A percentile compares a stretch with the other conserved stretches of the same genome.
These are phyloP conservation scores for Drosophila kurseongensis DNA, from an alignment of 1,140 invertebrate genomes.

Conservation along the genomic window DNA sequence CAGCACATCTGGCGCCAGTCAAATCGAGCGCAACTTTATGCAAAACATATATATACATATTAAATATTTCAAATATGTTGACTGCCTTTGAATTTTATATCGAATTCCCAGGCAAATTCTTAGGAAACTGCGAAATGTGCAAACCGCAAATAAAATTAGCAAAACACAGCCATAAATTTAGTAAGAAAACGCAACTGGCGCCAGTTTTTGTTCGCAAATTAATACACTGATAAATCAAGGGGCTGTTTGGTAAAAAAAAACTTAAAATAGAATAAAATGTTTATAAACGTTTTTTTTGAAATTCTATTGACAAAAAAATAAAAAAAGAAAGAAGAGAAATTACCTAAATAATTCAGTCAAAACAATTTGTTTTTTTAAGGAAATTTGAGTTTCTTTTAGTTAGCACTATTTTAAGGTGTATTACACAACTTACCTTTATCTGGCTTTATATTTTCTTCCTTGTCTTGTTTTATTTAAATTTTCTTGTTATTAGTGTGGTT, in stretches of 20 bases:
- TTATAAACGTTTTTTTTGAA: too few relatives aligned
- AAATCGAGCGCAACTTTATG: conserved; percentile 25
- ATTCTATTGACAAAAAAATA: too few relatives aligned
- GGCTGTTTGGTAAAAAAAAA: not conserved
- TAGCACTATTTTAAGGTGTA: not conserved
- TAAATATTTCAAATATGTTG: conserved; percentile 47
- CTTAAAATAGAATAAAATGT: not conserved
- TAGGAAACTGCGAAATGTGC: conserved; percentile 64
- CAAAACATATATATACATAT: conserved; percentile 27
- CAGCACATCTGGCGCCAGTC: conserved; percentile 40
- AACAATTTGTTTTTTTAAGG: not conserved
- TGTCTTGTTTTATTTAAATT: conserved; percentile 55
- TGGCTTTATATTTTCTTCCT: conserved; percentile 24
- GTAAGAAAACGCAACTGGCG: conserved; percentile 43
- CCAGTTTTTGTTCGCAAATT: conserved; percentile 11
- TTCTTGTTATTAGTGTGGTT: conserved; percentile 48
- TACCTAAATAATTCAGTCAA: not conserved
- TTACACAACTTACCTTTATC: conserved; percentile 23
- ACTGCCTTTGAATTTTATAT: conserved; percentile 24
- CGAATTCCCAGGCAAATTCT: conserved; percentile 73
- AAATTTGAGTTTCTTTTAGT: not conserved
- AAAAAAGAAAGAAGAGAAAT: not conserved
- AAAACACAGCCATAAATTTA: conserved; percentile 36
- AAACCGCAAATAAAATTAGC: conserved; percentile 48
- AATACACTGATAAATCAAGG: conserved; percentile 20